A percentile compares a stretch with the other conserved stretches of the same genome.
phyloP scores from a whole-genome alignment of 2,113 vertebrate genomes.

The Canis aureus region DNA sequence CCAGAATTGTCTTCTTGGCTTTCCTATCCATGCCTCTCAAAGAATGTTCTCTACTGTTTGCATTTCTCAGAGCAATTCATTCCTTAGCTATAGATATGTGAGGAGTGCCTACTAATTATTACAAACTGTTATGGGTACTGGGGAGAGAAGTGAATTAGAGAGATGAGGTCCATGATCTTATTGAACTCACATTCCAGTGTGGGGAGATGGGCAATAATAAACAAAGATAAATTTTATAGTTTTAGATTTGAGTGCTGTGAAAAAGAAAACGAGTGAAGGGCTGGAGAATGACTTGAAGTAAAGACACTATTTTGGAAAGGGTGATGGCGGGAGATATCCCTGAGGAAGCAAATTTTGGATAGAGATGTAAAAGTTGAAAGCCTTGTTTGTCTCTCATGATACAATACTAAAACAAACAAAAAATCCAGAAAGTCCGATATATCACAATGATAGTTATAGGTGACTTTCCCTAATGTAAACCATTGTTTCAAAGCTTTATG shows the following conservation, averaged over 20 bases:
- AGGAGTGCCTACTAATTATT: neutral
- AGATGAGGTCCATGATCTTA: neutral
- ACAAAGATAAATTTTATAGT: constrained; percentile 3
- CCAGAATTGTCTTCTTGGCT: neutral
- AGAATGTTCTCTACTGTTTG: neutral
- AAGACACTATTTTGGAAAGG: neutral
- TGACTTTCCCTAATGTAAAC: neutral
- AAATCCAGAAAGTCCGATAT: neutral
- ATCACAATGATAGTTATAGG: neutral
- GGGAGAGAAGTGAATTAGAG: neutral
- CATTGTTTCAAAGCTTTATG: neutral
- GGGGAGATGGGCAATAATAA: neutral
- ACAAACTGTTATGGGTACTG: neutral
- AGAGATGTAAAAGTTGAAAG: neutral
- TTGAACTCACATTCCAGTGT: neutral
- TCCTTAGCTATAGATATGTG: neutral
- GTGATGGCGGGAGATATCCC: neutral
- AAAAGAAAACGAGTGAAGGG: neutral
- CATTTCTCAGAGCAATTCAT: neutral
- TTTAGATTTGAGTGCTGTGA: neutral
- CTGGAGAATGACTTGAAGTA: neutral
- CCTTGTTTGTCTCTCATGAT: neutral
- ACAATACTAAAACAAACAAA: neutral
- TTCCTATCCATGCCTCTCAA: neutral
- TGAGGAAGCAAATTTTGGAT: neutral